Evolutionary conservation across 2,797 vertebrate species (phyloP).

Genomic region (Danio tinwini): DNA sequence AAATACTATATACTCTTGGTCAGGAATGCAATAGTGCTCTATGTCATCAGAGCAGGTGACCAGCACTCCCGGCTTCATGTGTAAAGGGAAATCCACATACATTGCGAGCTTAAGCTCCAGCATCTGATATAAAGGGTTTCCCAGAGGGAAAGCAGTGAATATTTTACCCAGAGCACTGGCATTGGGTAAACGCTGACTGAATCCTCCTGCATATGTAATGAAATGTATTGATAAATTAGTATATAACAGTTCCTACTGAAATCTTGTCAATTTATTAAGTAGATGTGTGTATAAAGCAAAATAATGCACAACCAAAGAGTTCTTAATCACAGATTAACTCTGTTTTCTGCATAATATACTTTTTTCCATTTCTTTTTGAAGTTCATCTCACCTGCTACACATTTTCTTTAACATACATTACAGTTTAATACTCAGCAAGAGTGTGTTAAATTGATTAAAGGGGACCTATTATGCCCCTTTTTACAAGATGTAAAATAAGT

Average conservation of each 20-base stretch:
- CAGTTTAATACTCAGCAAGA: neutral
- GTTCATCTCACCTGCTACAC: neutral
- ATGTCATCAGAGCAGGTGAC: constrained; percentile 92
- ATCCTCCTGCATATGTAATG: constrained; percentile 81
- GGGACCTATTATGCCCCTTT: no score
- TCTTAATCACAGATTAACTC: neutral
- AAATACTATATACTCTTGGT: constrained; percentile 75
- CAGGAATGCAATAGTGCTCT: constrained; percentile 84
- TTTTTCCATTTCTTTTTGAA: neutral
- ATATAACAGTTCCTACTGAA: neutral
- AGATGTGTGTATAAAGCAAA: neutral
- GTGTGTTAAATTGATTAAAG: no score
- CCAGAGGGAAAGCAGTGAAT: constrained; percentile 90
- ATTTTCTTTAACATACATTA: neutral
- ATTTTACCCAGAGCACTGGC: constrained; percentile 95
- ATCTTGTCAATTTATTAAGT: neutral
- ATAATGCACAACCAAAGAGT: neutral
- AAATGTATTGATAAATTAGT: neutral
- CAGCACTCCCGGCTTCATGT: constrained; percentile 90
- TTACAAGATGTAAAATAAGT: no score
- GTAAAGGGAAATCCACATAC: constrained; percentile 90
- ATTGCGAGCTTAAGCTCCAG: constrained; percentile 93
- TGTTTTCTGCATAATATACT: neutral
- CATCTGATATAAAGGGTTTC: constrained; percentile 91
- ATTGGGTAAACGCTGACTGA: constrained; percentile 91